Evolutionary conservation across 2,888 invertebrate species (phyloP).

Genomic region (Cryptosula pallasiana): DNA sequence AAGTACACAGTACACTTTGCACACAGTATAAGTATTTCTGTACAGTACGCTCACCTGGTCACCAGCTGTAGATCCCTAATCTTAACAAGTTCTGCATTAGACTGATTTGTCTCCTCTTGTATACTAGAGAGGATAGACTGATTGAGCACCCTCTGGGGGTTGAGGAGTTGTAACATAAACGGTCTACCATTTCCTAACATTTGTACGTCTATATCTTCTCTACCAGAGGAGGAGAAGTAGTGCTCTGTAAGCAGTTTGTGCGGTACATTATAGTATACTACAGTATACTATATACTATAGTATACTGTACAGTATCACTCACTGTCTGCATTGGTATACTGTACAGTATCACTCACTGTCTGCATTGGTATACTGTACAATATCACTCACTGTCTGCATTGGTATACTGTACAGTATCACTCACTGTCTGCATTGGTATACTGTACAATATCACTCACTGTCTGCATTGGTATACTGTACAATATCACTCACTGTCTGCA

Average conservation of each 20-base stretch:
- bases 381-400: too few species aligned
- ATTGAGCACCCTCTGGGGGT: constrained; percentile 60
- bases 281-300: neutral
- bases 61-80: constrained; percentile 65
- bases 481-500: too few species aligned
- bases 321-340: too few species aligned
- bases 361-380: too few species aligned
- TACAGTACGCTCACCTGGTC: constrained; percentile 53
- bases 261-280: neutral
- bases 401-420: too few species aligned
- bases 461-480: too few species aligned
- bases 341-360: too few species aligned
- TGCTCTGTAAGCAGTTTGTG: constrained; percentile 51
- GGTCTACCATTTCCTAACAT: constrained; percentile 76
- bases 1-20: too few species aligned
- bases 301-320: neutral
- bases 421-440: too few species aligned
- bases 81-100: constrained; percentile 57
- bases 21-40: too few species aligned
- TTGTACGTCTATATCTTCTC: constrained; percentile 95
- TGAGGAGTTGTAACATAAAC: constrained; percentile 74
- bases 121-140: constrained; percentile 58
- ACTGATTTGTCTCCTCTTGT: constrained; percentile 61
- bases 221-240: constrained; percentile 84
- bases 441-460: too few species aligned